A percentile compares a stretch with the other conserved stretches of the same genome.
phyloP scores from a whole-genome alignment of 1,140 invertebrate species.

The Brachionus angularis region DNA sequence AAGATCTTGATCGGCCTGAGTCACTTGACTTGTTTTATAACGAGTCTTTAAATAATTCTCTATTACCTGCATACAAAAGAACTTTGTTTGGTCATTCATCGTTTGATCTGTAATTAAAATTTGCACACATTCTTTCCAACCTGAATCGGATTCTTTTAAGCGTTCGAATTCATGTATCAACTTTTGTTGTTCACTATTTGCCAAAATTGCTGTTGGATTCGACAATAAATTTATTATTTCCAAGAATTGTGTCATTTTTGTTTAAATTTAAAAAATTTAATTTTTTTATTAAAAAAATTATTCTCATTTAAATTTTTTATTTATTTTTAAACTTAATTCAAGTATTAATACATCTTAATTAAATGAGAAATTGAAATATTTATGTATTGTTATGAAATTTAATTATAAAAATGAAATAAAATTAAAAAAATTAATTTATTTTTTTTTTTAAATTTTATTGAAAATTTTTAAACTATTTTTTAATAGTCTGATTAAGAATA shows the following conservation, averaged over 20 bases:
- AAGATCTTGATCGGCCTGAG: constrained; percentile 39
- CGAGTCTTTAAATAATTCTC: constrained; percentile 58
- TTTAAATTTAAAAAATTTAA: too few species aligned
- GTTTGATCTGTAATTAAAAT: constrained; percentile 50
- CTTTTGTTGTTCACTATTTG: constrained; percentile 45
- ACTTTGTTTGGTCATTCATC: constrained; percentile 59
- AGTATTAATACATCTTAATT: too few species aligned
- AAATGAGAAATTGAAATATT: too few species aligned
- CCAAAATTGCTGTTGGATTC: constrained; percentile 42
- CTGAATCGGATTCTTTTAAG: constrained; percentile 57
- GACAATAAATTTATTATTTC: constrained; percentile 32
- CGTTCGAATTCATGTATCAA: constrained; percentile 61
- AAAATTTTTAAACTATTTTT: too few species aligned
- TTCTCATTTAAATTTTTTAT: too few species aligned
- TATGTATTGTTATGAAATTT: too few species aligned
- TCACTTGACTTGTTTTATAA: constrained; percentile 47
- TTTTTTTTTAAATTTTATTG: too few species aligned
- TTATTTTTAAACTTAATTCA: too few species aligned
- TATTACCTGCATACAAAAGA: constrained; percentile 62
- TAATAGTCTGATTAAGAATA: too few species aligned
- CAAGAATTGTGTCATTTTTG: constrained; percentile 39
- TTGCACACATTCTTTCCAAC: constrained; percentile 60
- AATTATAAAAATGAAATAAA: too few species aligned
- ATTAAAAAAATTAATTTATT: too few species aligned
- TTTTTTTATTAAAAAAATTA: too few species aligned